Conservation (phyloP, 2,888 invertebrate species). For the Augiades crinisus region DNA sequence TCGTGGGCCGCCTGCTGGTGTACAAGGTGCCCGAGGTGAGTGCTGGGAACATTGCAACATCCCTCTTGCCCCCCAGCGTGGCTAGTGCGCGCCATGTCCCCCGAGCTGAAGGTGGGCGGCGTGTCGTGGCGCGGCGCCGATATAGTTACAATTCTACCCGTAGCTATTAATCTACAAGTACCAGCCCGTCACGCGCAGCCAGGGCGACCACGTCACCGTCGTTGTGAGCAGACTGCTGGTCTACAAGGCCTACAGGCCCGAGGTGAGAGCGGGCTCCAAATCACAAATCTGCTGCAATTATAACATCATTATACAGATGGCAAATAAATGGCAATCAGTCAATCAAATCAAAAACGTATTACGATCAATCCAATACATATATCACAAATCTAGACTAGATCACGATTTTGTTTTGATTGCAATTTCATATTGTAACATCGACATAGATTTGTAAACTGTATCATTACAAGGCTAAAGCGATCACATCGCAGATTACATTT, state of each 20-base stretch:
- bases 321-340: too few relatives aligned
- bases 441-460: too few relatives aligned
- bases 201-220: conserved; percentile 91
- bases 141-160: conserved; percentile 84
- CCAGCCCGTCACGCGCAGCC: conserved; percentile 90
- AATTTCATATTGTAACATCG: too few relatives aligned
- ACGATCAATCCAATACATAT: too few relatives aligned
- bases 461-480: too few relatives aligned
- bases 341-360: too few relatives aligned
- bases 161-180: conserved; percentile 83
- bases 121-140: conserved; percentile 86
- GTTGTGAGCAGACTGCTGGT: conserved; percentile 91
- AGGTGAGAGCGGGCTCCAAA: conserved; percentile 79
- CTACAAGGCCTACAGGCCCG: conserved; percentile 90
- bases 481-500: too few relatives aligned
- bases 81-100: conserved; percentile 83
- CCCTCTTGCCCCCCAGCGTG: conserved; percentile 82
- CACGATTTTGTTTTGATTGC: too few relatives aligned
- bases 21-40: conserved; percentile 90
- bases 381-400: too few relatives aligned
- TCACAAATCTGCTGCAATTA: too few relatives aligned
- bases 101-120: conserved; percentile 84
- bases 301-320: too few relatives aligned
- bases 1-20: conserved; percentile 90
- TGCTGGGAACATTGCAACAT: too few relatives aligned